Evolutionary conservation across 92 coral and sea anemone genomes (phyloP).

Genomic region (Umimayanthus kanabou): DNA sequence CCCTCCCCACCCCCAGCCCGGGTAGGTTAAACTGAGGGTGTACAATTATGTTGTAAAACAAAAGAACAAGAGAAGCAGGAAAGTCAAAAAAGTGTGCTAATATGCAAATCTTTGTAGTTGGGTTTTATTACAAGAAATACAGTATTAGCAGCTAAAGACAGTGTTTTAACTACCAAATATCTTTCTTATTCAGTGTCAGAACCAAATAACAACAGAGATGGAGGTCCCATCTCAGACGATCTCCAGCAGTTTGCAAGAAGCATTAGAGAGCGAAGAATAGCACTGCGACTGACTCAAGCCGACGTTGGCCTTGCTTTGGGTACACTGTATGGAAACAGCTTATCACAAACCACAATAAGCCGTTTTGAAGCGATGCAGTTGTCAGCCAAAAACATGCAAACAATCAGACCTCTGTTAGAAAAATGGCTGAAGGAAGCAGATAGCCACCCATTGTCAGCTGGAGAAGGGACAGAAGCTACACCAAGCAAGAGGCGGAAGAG

Average conservation of each 20-base stretch:
- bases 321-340: slow-evolving; percentile 23
- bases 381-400: slow-evolving; percentile 40
- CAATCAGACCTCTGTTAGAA: slow-evolving; percentile 31
- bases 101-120: no score
- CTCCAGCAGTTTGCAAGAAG: slow-evolving; percentile 40
- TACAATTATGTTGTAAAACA: no score
- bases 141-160: no score
- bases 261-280: slow-evolving; percentile 31
- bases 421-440: slow-evolving; percentile 43
- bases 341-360: slow-evolving; percentile 40
- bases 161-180: background rate
- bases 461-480: slow-evolving; percentile 22
- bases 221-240: slow-evolving; percentile 12
- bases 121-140: no score
- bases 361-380: slow-evolving; percentile 41
- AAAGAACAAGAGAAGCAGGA: no score
- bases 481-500: slow-evolving; percentile 34
- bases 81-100: no score
- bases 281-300: slow-evolving; percentile 37
- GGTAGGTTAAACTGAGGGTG: no score
- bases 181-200: background rate
- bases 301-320: slow-evolving; percentile 40
- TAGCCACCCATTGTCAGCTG: background rate
- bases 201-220: slow-evolving; percentile 34
- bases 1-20: no score